Evolutionary conservation across 2,797 vertebrate species (phyloP).

Genomic region (Gorsachius magnificus): DNA sequence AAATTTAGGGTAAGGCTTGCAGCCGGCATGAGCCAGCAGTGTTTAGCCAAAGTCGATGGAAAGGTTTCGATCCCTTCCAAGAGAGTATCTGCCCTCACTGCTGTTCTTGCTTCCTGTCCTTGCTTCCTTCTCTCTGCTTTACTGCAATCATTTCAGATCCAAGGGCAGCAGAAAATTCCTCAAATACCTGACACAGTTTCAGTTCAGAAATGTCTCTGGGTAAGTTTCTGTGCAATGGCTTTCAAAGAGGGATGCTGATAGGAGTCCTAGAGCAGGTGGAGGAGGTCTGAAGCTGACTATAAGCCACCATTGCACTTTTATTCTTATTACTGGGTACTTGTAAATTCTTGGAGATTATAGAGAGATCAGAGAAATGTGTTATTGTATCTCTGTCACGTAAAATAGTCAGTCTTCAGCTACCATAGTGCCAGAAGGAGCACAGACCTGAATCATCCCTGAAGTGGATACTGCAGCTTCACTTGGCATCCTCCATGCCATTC

Average conservation of each 20-base stretch:
- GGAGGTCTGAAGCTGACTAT: neutral
- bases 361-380: neutral
- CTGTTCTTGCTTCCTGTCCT: neutral
- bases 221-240: neutral
- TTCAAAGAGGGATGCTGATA: neutral
- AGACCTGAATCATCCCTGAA: neutral
- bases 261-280: neutral
- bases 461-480: neutral
- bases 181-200: neutral
- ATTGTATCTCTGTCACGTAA: neutral
- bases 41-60: neutral
- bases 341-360: neutral
- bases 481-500: neutral
- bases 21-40: neutral
- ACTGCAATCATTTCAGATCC: neutral
- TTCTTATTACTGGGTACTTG: neutral
- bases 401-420: neutral
- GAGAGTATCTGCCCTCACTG: rapidly evolving
- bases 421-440: neutral
- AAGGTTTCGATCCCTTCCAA: neutral
- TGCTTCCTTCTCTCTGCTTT: neutral
- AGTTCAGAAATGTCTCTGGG: neutral
- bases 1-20: neutral
- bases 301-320: neutral
- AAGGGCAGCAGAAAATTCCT: neutral